Evolutionary conservation across 23 tunicate genomes (phyloP), one percentile per base, ranked within the genome.

Genomic region (Clavelina lepadiformis): DNA sequence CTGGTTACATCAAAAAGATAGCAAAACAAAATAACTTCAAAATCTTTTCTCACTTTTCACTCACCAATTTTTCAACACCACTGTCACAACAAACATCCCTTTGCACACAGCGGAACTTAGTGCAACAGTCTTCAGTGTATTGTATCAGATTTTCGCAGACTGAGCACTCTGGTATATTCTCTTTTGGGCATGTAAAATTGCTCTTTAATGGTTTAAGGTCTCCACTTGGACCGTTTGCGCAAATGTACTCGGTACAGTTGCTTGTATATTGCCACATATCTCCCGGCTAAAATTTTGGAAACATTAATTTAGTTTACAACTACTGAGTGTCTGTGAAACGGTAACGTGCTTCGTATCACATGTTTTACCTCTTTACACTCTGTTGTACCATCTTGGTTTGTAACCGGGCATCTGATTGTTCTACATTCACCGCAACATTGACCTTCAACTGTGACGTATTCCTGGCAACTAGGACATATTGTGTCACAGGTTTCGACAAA

Each of bases 371-470:
- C 33, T 57, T 58, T 46, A 55, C 92, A 83, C 35, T 75, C 44
- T 0, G 46, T 20, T 24, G 2, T 28, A 5, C 85, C 79, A 46
- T 64, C 20, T 32, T 24, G 33, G 36, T 66, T 33, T 0, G 36
- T 28, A 28, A 79, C 73, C 0, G 69, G 64, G 56, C 97, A 89
- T 8, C 88, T 89, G 11, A 47, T 63, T 32, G 69, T 76, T 15
- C 81, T 63, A 45, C 97, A 89, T 18, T 34, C 50, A 3, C 89
- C 97, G 49, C 97, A 89, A 47, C 97, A 89, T 46, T 89, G 78
- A 21, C 97, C 97, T 2, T 56, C 46, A 5, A 27, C 30, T 24
- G 32, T 56, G 34, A 70, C 64, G 58, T 89, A 89, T 8, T 75
- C 65, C 58, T 81, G 75, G 44, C 97, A 89, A 25, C 64, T 56